A percentile compares a stretch with the other conserved stretches of the same genome.
phyloP scores from a whole-genome alignment of 64 coral and sea anemone genomes.

The Cladopsammia gracilis region DNA sequence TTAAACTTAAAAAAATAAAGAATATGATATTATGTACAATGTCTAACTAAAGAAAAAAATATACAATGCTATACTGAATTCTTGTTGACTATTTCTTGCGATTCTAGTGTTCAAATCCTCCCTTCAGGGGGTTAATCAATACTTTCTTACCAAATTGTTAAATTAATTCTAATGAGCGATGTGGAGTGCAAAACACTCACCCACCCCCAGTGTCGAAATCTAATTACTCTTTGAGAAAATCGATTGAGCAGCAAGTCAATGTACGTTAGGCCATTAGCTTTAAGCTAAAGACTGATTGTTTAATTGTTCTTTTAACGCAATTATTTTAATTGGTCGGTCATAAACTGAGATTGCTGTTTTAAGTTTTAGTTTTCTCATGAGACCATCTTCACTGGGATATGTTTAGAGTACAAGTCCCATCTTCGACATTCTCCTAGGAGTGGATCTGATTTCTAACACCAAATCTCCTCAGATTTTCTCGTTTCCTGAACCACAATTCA shows the following conservation, averaged over 20 bases:
- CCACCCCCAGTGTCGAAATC: conserved; percentile 1
- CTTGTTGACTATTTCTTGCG: too few species aligned
- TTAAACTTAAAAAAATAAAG: too few species aligned
- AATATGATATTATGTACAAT: too few species aligned
- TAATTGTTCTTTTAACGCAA: conserved; percentile 34
- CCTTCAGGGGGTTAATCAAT: too few species aligned
- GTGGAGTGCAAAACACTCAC: conserved; percentile 54
- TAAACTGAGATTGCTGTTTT: neutral
- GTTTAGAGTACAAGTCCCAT: conserved; percentile 20
- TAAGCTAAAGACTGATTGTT: neutral
- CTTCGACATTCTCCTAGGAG: conserved; percentile 63
- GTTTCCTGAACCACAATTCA: conserved; percentile 48
- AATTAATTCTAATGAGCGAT: too few species aligned
- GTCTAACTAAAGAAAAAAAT: too few species aligned
- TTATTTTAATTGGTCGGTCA: conserved; percentile 27
- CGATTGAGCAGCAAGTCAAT: neutral
- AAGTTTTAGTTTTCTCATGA: conserved; percentile 29
- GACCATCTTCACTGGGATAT: neutral
- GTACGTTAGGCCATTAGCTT: neutral
- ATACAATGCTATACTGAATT: too few species aligned
- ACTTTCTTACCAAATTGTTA: too few species aligned
- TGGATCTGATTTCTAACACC: too few species aligned
- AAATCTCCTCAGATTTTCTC: conserved; percentile 53
- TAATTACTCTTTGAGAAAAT: neutral
- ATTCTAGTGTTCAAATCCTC: too few species aligned